Percentiles rank a stretch among this genome's conserved stretches.
phyloP scores from a whole-genome alignment of 2,797 vertebrate species.

The Acanthurus tractus region DNA sequence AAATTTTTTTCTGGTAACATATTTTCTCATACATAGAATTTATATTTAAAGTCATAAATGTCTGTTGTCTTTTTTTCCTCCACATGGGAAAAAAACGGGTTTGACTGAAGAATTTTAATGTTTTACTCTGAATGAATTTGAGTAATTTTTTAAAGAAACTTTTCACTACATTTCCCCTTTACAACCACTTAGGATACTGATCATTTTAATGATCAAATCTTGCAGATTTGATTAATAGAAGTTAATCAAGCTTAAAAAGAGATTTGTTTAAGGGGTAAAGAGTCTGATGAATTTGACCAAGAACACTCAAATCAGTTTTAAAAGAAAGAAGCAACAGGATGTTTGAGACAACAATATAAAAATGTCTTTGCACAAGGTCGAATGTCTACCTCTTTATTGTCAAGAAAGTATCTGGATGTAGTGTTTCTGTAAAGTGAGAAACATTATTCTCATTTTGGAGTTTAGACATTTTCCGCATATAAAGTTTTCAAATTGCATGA shows the following conservation, averaged over 20 bases:
- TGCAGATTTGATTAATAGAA: background rate
- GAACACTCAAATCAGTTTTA: background rate
- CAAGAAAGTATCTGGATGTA: background rate
- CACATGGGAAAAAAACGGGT: background rate
- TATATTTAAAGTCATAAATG: no score
- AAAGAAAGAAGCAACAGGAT: background rate
- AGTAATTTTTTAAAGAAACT: background rate
- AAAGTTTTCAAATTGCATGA: constrained; percentile 26
- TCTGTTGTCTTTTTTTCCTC: background rate
- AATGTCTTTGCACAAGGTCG: background rate
- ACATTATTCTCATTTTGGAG: background rate
- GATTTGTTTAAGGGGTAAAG: background rate
- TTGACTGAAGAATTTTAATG: background rate
- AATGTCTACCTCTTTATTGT: background rate
- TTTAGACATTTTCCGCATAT: constrained; percentile 10
- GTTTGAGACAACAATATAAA: background rate
- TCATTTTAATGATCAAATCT: constrained; percentile 1
- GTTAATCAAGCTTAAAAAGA: background rate
- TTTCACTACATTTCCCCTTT: no score
- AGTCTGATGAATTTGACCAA: background rate
- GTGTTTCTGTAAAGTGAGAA: background rate
- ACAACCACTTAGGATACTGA: background rate
- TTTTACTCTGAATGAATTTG: background rate
- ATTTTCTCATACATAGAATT: no score
- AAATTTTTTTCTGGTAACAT: no score